Conservation (phyloP, 2,888 invertebrate genomes). For the Aphodius granarius region DNA sequence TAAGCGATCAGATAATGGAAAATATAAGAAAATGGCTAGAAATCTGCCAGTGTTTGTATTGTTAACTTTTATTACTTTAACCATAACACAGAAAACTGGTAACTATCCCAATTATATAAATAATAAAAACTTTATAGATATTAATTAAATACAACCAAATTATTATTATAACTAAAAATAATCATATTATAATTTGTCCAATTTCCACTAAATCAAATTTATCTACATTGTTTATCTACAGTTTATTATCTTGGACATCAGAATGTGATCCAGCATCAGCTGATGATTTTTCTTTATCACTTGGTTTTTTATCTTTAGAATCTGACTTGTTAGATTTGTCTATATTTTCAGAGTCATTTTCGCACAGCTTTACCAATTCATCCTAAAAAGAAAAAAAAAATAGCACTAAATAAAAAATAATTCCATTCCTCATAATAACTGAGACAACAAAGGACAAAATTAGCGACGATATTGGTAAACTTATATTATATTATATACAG, state of each 20-base stretch:
- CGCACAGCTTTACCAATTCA: conserved; percentile 62
- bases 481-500: too few species aligned
- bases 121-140: too few species aligned
- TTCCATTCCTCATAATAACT: background rate
- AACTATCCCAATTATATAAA: too few species aligned
- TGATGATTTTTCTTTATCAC: background rate
- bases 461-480: too few species aligned
- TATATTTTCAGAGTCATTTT: conserved; percentile 60
- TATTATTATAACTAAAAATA: too few species aligned
- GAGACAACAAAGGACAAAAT: too few species aligned
- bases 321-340: conserved; percentile 46
- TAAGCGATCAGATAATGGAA: too few species aligned
- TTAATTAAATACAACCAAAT: too few species aligned
- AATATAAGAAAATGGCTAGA: too few species aligned
- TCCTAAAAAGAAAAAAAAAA: conserved; percentile 53
- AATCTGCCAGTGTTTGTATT: too few species aligned
- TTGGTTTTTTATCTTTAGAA: background rate
- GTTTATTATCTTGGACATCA: conserved; percentile 1
- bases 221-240: conserved; percentile 13
- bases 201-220: conserved; percentile 12
- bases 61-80: too few species aligned
- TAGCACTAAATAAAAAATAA: background rate
- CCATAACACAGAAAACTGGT: too few species aligned
- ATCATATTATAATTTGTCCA: background rate
- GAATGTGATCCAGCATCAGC: background rate